phyloP scores from a whole-genome alignment of 2,888 invertebrate species.

The Phania funesta region DNA sequence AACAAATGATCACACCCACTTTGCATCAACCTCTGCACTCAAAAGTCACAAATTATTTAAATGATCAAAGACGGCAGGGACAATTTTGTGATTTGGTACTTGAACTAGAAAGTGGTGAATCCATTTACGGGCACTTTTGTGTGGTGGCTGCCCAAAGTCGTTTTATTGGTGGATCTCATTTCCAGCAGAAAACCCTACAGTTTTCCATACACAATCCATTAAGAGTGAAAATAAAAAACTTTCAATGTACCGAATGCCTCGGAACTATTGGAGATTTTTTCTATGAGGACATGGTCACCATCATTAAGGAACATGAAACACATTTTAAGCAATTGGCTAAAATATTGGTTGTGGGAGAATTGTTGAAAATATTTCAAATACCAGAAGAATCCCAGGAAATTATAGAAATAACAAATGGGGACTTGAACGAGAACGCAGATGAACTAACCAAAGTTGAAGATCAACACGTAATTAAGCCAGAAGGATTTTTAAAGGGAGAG shows the following conservation, averaged over 20 bases:
- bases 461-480: neutral
- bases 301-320: conserved; percentile 75
- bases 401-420: conserved; percentile 43
- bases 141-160: conserved; percentile 79
- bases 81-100: conserved; percentile 77
- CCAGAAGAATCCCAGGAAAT: conserved; percentile 64
- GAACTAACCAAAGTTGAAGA: conserved; percentile 20
- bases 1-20: conserved; percentile 50
- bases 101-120: conserved; percentile 70
- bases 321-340: conserved; percentile 78
- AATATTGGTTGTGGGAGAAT: conserved; percentile 75
- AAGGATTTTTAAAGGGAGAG: neutral
- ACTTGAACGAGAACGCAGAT: conserved; percentile 13
- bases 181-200: conserved; percentile 74
- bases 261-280: conserved; percentile 78
- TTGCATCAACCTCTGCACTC: conserved; percentile 77
- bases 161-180: conserved; percentile 73
- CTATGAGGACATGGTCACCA: conserved; percentile 77
- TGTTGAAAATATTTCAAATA: conserved; percentile 75
- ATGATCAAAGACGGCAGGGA: conserved; percentile 76
- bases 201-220: conserved; percentile 79
- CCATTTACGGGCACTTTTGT: conserved; percentile 76
- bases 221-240: conserved; percentile 76
- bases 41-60: conserved; percentile 77
- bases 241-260: conserved; percentile 75